Evolutionary conservation across 2,888 invertebrate species (phyloP).

Genomic region (Eilema sororculum): DNA sequence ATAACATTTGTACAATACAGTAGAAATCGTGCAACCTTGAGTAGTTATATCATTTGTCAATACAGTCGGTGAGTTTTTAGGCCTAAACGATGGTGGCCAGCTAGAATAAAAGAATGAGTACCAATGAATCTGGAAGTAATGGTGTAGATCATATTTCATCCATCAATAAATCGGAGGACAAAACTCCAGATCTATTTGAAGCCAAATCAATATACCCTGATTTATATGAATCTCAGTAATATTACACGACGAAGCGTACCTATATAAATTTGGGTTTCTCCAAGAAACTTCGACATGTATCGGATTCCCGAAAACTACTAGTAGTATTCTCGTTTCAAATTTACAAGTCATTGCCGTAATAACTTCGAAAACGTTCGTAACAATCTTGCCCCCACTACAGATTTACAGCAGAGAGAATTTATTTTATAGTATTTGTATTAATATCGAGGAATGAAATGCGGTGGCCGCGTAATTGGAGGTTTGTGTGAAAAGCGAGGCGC

Average conservation of each 20-base stretch:
- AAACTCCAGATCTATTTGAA: constrained; percentile 13
- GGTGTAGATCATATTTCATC: background rate
- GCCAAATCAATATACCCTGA: constrained; percentile 30
- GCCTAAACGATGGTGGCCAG: background rate
- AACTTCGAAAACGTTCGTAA: constrained; percentile 40
- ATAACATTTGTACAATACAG: no score
- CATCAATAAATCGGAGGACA: background rate
- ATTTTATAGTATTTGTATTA: constrained; percentile 48
- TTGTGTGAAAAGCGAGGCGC: constrained; percentile 23
- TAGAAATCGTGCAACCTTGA: no score
- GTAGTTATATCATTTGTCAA: no score
- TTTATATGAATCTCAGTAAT: constrained; percentile 31
- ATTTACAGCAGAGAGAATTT: constrained; percentile 37
- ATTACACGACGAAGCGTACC: constrained; percentile 26
- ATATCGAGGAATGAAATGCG: constrained; percentile 41
- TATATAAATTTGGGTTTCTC: constrained; percentile 30
- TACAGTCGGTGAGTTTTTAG: background rate
- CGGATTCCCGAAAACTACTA: constrained; percentile 38
- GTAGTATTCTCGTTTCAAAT: constrained; percentile 48
- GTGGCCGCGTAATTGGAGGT: constrained; percentile 31
- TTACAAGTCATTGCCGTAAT: constrained; percentile 50
- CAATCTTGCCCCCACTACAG: constrained; percentile 28
- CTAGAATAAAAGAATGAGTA: background rate
- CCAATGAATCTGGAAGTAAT: background rate
- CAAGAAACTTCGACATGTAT: constrained; percentile 30